Conservation (phyloP, 2,113 vertebrate species). For the Jacana jacana region DNA sequence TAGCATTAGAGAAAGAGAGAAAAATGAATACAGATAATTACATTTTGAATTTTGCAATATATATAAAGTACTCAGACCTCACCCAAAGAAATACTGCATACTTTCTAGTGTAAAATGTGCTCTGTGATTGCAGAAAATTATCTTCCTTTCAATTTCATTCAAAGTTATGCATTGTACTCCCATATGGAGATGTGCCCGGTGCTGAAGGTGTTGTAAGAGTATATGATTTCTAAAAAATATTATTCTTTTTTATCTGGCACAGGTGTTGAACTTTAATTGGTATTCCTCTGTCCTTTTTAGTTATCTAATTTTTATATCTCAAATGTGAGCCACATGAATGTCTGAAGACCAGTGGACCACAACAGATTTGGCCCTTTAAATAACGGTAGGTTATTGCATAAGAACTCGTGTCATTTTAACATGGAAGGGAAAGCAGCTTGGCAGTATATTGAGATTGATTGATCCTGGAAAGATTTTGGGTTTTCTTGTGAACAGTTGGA, state of each 20-base stretch:
- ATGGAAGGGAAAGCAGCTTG: neutral
- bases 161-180: slow-evolving; percentile 21
- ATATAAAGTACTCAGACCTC: slow-evolving; percentile 12
- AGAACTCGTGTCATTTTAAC: neutral
- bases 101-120: slow-evolving; percentile 35
- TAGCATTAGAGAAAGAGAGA: neutral
- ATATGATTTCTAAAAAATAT: neutral
- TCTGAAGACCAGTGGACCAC: neutral
- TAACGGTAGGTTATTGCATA: neutral
- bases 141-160: slow-evolving; percentile 37
- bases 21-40: slow-evolving; percentile 52
- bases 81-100: slow-evolving; percentile 14
- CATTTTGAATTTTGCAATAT: slow-evolving; percentile 35
- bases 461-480: slow-evolving; percentile 54
- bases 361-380: neutral
- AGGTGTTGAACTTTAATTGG: neutral
- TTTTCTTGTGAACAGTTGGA: slow-evolving; percentile 60
- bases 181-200: slow-evolving; percentile 4
- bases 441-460: slow-evolving; percentile 22
- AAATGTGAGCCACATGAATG: neutral
- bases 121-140: slow-evolving; percentile 52
- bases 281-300: neutral
- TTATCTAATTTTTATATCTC: neutral
- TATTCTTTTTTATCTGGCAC: neutral
- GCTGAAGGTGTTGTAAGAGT: neutral